Conservation (phyloP, 2,888 invertebrate species). For the Drosophila picticornis region DNA sequence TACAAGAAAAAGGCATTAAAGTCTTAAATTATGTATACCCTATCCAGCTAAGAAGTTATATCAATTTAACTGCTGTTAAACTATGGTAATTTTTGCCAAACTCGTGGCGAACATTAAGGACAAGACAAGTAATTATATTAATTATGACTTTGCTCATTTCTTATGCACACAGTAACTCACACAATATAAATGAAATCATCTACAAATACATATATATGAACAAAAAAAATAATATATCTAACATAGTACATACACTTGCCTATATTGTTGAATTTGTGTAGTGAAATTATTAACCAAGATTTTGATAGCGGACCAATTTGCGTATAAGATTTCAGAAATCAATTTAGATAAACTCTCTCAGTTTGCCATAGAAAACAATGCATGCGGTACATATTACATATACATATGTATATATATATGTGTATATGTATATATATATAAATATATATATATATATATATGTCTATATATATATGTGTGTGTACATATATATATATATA, state of each 20-base stretch:
- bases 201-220: constrained; percentile 32
- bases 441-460: constrained; percentile 19
- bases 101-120: constrained; percentile 27
- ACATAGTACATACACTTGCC: constrained; percentile 56
- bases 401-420: constrained; percentile 15
- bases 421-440: constrained; percentile 18
- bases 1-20: constrained; percentile 59
- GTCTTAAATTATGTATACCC: constrained; percentile 50
- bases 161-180: constrained; percentile 39
- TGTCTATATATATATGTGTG: not conserved
- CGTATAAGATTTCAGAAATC: constrained; percentile 83
- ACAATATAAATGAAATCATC: constrained; percentile 18
- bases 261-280: constrained; percentile 77
- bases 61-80: constrained; percentile 42
- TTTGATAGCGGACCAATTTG: constrained; percentile 85
- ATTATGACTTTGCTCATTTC: constrained; percentile 78
- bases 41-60: constrained; percentile 19
- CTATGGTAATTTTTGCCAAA: constrained; percentile 31
- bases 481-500: constrained; percentile 8
- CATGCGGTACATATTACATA: constrained; percentile 31
- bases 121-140: constrained; percentile 68
- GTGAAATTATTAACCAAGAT: constrained; percentile 79
- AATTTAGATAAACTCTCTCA: constrained; percentile 76
- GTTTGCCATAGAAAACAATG: constrained; percentile 69
- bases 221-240: constrained; percentile 15